These are phyloP conservation scores for Cistogaster globosa DNA, from an alignment of 2,888 invertebrate species.

Conservation along the genomic window DNA sequence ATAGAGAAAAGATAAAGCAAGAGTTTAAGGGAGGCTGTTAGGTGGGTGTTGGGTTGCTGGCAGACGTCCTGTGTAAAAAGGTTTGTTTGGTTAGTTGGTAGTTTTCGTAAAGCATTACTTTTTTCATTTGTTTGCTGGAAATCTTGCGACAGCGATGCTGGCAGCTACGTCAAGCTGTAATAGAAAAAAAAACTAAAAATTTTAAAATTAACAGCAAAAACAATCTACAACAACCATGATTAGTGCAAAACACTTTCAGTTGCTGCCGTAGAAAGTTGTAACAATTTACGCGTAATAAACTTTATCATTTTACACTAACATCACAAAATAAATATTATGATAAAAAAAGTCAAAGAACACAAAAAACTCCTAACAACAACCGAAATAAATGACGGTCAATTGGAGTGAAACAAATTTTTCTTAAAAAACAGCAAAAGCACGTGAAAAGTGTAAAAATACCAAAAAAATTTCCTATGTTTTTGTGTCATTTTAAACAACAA, in stretches of 20 bases:
- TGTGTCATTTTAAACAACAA: background rate
- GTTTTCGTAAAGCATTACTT: conserved; percentile 69
- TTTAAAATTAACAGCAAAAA: conserved; percentile 69
- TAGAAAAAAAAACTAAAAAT: conserved; percentile 53
- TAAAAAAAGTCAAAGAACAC: background rate
- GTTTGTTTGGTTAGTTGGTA: conserved; percentile 65
- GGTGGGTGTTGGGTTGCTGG: conserved; percentile 62
- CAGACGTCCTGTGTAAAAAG: conserved; percentile 9
- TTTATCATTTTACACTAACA: conserved; percentile 25
- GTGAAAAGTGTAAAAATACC: conserved; percentile 32
- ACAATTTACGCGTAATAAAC: conserved; percentile 57
- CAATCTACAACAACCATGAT: conserved; percentile 68
- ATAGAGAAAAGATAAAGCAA: conserved; percentile 30
- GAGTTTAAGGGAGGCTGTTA: conserved; percentile 70
- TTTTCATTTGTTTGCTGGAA: conserved; percentile 67
- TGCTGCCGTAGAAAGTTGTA: conserved; percentile 73
- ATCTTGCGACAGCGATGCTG: conserved; percentile 67
- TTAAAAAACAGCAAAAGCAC: conserved; percentile 14
- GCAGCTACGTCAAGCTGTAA: conserved; percentile 61
- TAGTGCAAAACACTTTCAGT: conserved; percentile 73
- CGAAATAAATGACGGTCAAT: conserved; percentile 39
- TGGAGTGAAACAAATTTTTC: background rate
- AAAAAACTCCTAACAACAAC: conserved; percentile 2
- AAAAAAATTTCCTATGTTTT: background rate
- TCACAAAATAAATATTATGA: background rate